Base-by-base conservation (phyloP, 2,888 invertebrate species). In the Andrena chrysosceles region DNA sequence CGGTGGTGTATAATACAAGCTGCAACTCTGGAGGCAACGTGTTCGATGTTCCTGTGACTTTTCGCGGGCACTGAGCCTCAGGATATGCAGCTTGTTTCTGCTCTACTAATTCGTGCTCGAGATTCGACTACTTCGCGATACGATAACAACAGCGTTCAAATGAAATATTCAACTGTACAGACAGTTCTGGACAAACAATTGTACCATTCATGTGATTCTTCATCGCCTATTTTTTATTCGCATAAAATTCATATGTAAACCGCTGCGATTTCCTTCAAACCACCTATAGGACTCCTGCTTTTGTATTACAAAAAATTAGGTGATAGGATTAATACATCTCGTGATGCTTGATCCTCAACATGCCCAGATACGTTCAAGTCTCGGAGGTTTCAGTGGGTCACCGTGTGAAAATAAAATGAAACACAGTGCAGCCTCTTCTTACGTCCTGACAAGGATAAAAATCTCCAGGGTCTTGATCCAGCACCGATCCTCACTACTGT, bases 401-500 rank as follows among this genome's bases (percentile, higher is more conserved):
- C 42, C 4, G 16, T 1, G 42, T 16, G 42, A 42, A 42, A 42
- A 16, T 42, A 16, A 16, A 42, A 5, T 5, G 16, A 26, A 56
- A 54, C 54, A 20, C 52, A 54, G 23, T 10, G 23, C 56, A 56
- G 23, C 20, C 56, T 56, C 56, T 56, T 56, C 56, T 56, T 23
- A 56, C 10, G 26, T 56, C 23, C 10, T 23, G 23, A 20, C 20
- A 26, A 23, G 23, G 10, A 56, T 23, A 23, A 4, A 8, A 56
- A 56, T 56, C 56, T 48, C 16, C 42, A 64, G 2, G 16, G 49
- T n/a, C 23, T 16, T 20, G 42, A 16, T 67, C 35, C 52, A 74
- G 67, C 73, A 74, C 67, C 67, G 73, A 67, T 48, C 23, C 66
- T 56, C 66, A 73, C 56, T 66, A 66, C 56, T 31, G 76, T 82